Evolutionary conservation across 2,113 vertebrate genomes (phyloP).

Genomic region (Lagenorhynchus albirostris): DNA sequence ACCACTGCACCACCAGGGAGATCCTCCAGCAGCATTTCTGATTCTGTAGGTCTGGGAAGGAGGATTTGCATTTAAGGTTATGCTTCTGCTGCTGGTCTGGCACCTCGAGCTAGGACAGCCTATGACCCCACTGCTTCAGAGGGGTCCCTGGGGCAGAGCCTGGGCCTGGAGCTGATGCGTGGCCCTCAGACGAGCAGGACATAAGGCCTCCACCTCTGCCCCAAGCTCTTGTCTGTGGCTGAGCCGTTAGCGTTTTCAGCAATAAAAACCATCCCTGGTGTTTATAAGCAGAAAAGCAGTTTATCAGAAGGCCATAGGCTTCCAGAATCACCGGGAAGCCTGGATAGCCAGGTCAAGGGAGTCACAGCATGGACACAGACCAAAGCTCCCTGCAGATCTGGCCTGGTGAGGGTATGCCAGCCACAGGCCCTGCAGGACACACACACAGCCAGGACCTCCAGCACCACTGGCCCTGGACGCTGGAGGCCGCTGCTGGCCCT

Average conservation of each 20-base stretch:
- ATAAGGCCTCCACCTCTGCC: background rate
- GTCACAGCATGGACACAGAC: background rate
- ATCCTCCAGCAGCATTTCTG: background rate
- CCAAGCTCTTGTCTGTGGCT: background rate
- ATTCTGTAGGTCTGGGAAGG: background rate
- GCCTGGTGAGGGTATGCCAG: fast-evolving
- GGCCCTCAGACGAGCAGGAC: background rate
- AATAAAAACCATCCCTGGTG: background rate
- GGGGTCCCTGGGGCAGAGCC: background rate
- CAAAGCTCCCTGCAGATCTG: background rate
- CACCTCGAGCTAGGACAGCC: too few relatives aligned
- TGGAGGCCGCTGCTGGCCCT: background rate
- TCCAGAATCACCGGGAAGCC: background rate
- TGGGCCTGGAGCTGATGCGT: background rate
- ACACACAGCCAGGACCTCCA: background rate
- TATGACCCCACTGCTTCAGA: fast-evolving
- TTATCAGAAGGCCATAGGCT: background rate
- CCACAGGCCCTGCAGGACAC: background rate
- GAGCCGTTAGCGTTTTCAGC: background rate
- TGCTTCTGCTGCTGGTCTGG: background rate
- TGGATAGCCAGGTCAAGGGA: background rate
- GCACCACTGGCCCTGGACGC: background rate
- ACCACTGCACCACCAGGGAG: background rate
- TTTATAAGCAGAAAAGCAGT: background rate
- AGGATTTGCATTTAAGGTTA: background rate